phyloP scores from a whole-genome alignment of 2,888 invertebrate genomes.

The Tenthredo mesomela region DNA sequence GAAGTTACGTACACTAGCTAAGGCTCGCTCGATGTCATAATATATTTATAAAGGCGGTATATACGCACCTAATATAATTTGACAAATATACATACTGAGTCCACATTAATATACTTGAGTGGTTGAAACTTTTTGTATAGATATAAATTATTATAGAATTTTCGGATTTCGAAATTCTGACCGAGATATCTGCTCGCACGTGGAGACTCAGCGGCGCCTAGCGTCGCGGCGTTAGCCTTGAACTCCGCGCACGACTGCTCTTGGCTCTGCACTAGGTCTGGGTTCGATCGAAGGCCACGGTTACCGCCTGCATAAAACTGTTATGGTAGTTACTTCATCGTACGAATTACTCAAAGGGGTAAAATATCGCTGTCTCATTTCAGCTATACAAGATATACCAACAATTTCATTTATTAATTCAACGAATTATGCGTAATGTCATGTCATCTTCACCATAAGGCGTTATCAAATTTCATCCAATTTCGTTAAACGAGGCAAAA shows the following conservation, averaged over 20 bases:
- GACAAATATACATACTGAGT: neutral
- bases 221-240: conserved; percentile 56
- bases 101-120: neutral
- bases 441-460: neutral
- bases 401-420: neutral
- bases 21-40: neutral
- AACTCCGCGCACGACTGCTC: conserved; percentile 45
- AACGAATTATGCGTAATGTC: neutral
- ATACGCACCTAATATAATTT: neutral
- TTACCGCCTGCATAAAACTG: conserved; percentile 36
- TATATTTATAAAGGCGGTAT: neutral
- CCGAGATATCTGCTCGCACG: conserved; percentile 56
- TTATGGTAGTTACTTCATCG: conserved; percentile 33
- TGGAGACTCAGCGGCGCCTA: conserved; percentile 69
- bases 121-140: neutral
- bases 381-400: neutral
- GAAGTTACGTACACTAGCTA: too few relatives aligned
- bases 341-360: conserved; percentile 6
- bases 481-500: neutral
- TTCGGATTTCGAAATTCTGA: neutral
- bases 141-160: neutral
- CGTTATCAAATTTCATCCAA: neutral
- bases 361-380: neutral
- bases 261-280: conserved; percentile 48
- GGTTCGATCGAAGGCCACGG: conserved; percentile 48